Evolutionary conservation across 92 coral and sea anemone genomes (phyloP), one percentile per base, ranked within the genome.

Genomic region (Pocillopora grandis): DNA sequence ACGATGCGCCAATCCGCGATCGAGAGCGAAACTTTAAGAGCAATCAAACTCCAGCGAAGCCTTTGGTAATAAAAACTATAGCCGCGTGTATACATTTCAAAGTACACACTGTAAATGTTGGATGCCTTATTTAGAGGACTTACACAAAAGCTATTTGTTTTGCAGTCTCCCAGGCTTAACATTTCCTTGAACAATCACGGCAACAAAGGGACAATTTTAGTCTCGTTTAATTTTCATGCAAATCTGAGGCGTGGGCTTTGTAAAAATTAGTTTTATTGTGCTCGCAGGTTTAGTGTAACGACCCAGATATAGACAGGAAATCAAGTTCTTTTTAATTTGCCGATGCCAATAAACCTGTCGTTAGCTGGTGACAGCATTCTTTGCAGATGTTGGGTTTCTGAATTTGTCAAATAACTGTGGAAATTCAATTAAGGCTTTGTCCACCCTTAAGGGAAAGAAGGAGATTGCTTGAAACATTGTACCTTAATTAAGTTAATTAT

Each of bases 291-390:
- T 76, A 85, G 77, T 73, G 76, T 87, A 79, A 85, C 86, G 80
- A 88, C 82, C 23, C n/a, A 37, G 82, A 83, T 36, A 71, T 90
- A 63, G 72, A 88, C 94, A 91, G 94, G 94, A 91, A 91, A 85
- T 88, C 87, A 76, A 83, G 31, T 81, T 72, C 89, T 78, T 76
- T 90, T 79, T 68, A 59, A 83, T 70, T 85, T 77, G 84, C 88
- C 85, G 87, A 71, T 71, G 72, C 31, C 42, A 69, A 79, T 79
- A 86, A 80, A 77, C 75, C 71, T 85, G 78, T 35, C 81, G 64
- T 78, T 57, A 78, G 79, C 71, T 84, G 33, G 55, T 78, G 67
- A 37, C 83, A 82, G 69, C 33, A 82, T 72, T 76, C 76, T 81
- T 59, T 76, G 71, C 36, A 49, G 70, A 87, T 82, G 75, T 75